Evolutionary conservation across 2,888 invertebrate genomes (phyloP), one percentile per base, ranked within the genome.

Genomic region (Hymenopus coronatus): DNA sequence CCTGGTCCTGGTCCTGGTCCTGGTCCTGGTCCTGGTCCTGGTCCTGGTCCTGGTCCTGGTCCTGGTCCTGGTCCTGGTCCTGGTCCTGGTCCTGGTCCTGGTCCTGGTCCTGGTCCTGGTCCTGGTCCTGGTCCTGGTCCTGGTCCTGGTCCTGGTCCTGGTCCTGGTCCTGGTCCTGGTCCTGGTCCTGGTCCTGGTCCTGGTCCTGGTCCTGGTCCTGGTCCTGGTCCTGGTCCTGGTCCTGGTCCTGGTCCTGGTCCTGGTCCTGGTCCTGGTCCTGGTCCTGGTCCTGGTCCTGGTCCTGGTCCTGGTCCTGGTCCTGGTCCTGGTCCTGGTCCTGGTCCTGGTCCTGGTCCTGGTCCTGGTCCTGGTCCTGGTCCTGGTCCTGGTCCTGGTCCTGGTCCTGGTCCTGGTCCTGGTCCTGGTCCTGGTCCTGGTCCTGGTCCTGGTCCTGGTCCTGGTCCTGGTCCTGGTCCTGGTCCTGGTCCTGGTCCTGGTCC

Each of bases 1-100:
- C 84, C 84, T 84, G 84, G 84, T 84, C 84, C 84, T 84, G 84
- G 84, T 84, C 84, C 84, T 84, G 84, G 81, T 81, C 84, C 84
- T 84, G 84, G 84, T 84, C 84, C 84, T 84, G 84, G 84, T 84
- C 84, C 84, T 84, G 84, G 81, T 81, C 84, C 84, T 84, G 84
- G 84, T 84, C 84, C 84, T 84, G 84, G 84, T 84, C 84, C 84
- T 84, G 84, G 81, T 81, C 84, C 84, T 84, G 84, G 84, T 84
- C 84, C 84, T 84, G 84, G 84, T 84, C 84, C 84, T 84, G 84
- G 81, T 81, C 84, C 84, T 84, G 84, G 84, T 84, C 84, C 84
- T 84, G 84, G 84, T 84, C 84, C 84, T 84, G 84, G 81, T 81
- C 84, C 84, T 84, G 84, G 84, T 84, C 84, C 84, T 84, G 84